Conservation (phyloP, 2,888 invertebrate genomes). For the Meloe dianella region DNA sequence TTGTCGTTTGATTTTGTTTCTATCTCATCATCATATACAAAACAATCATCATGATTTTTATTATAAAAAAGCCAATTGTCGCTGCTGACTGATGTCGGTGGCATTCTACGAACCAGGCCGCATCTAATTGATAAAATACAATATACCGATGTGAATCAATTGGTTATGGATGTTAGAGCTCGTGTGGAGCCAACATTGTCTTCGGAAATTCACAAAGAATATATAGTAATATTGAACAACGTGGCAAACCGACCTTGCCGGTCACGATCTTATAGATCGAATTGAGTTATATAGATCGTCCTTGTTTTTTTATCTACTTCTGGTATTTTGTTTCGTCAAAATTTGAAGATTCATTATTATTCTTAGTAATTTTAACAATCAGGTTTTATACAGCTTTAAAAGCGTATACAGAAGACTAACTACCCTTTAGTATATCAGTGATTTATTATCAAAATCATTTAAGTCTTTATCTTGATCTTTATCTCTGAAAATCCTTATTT, state of each 20-base stretch:
- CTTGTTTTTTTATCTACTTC: not conserved
- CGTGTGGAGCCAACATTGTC: conserved; percentile 46
- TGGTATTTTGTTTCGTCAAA: not conserved
- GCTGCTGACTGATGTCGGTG: conserved; percentile 43
- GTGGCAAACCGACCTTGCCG: conserved; percentile 33
- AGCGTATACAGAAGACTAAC: too few relatives aligned
- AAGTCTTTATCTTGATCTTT: too few relatives aligned
- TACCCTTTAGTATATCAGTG: too few relatives aligned
- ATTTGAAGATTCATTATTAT: too few relatives aligned
- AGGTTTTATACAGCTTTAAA: too few relatives aligned
- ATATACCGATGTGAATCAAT: conserved; percentile 42
- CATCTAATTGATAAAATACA: conserved; percentile 39
- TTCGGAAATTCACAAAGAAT: conserved; percentile 39
- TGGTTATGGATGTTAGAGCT: conserved; percentile 44
- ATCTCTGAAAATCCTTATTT: too few relatives aligned
- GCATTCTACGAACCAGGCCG: conserved; percentile 42
- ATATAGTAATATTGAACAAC: conserved; percentile 4
- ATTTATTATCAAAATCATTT: too few relatives aligned
- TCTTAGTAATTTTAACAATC: too few relatives aligned
- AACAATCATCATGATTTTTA: not conserved
- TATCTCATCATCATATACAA: not conserved
- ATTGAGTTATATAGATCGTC: conserved; percentile 34
- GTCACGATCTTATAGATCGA: conserved; percentile 31
- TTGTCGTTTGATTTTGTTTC: not conserved
- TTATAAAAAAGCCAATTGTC: conserved; percentile 35